These are phyloP conservation scores for Rhopalosiphum maidis DNA, from an alignment of 1,140 invertebrate species.

Conservation along the genomic window DNA sequence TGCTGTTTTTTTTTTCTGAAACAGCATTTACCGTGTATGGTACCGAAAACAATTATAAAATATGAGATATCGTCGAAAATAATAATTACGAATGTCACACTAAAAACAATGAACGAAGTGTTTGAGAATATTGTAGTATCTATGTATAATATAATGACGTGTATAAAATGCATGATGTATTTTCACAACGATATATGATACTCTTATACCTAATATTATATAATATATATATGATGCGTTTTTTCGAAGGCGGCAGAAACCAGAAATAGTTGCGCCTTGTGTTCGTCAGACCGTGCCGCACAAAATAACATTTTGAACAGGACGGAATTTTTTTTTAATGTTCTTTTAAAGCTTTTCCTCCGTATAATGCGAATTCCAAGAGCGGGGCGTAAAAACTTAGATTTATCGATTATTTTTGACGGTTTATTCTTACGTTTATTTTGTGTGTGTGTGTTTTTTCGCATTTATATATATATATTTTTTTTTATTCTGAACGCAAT, in stretches of 20 bases:
- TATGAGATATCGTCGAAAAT: background rate
- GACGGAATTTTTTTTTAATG: slow-evolving; percentile 35
- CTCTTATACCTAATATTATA: no score
- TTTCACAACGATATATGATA: background rate
- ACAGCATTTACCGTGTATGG: background rate
- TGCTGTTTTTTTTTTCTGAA: slow-evolving; percentile 2
- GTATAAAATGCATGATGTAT: slow-evolving; percentile 16
- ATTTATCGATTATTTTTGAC: slow-evolving; percentile 51
- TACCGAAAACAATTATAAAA: background rate
- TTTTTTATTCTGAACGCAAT: background rate
- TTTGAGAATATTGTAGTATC: no score
- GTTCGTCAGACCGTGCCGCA: slow-evolving; percentile 38
- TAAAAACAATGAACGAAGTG: slow-evolving; percentile 18
- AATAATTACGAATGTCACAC: background rate
- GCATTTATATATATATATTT: background rate
- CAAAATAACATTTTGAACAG: slow-evolving; percentile 17
- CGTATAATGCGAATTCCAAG: slow-evolving; percentile 34
- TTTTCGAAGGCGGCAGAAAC: slow-evolving; percentile 14
- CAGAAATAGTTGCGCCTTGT: slow-evolving; percentile 29
- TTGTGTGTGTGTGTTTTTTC: background rate
- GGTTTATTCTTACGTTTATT: slow-evolving; percentile 26
- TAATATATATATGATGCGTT: background rate
- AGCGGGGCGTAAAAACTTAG: slow-evolving; percentile 47
- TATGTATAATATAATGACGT: slow-evolving; percentile 15
- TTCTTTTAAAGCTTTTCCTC: slow-evolving; percentile 35